Evolutionary conservation across 2,113 vertebrate species (phyloP).

Genomic region (Brevimyrus niger): DNA sequence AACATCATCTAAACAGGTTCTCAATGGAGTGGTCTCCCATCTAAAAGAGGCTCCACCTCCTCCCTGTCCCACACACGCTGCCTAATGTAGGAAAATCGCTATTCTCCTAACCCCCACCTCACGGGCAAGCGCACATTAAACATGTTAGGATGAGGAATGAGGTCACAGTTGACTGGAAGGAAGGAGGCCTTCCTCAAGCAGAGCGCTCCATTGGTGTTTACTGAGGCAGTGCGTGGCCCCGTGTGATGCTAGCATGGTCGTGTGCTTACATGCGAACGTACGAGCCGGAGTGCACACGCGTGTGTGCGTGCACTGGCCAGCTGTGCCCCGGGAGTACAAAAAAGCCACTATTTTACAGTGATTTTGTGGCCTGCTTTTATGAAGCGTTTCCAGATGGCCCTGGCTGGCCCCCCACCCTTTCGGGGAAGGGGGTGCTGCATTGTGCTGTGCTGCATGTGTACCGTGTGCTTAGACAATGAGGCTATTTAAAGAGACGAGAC

Average conservation of each 20-base stretch:
- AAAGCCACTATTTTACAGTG: slow-evolving; percentile 1
- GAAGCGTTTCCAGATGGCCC: background rate
- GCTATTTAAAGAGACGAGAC: slow-evolving; percentile 15
- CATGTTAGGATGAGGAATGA: slow-evolving; percentile 9
- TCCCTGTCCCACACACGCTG: background rate
- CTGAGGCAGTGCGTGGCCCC: background rate
- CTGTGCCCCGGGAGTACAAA: background rate
- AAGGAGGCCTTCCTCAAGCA: background rate
- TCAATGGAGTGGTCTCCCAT: background rate
- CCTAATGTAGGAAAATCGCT: background rate
- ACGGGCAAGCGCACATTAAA: background rate
- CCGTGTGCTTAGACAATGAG: slow-evolving; percentile 3
- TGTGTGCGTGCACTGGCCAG: background rate
- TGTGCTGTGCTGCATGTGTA: background rate
- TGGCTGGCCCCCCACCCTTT: background rate
- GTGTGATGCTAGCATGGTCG: background rate
- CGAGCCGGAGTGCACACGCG: background rate
- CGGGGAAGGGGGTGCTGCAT: background rate
- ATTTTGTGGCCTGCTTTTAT: background rate
- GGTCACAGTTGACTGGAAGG: background rate
- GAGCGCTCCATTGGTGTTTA: background rate
- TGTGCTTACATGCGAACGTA: background rate
- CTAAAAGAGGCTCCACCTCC: background rate
- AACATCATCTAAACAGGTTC: slow-evolving; percentile 19
- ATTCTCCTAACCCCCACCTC: background rate